Percentiles rank a stretch among this genome's conserved stretches.
Evolutionary conservation across 2,888 invertebrate genomes (phyloP).

Genomic region (Heteromurus nitidus): DNA sequence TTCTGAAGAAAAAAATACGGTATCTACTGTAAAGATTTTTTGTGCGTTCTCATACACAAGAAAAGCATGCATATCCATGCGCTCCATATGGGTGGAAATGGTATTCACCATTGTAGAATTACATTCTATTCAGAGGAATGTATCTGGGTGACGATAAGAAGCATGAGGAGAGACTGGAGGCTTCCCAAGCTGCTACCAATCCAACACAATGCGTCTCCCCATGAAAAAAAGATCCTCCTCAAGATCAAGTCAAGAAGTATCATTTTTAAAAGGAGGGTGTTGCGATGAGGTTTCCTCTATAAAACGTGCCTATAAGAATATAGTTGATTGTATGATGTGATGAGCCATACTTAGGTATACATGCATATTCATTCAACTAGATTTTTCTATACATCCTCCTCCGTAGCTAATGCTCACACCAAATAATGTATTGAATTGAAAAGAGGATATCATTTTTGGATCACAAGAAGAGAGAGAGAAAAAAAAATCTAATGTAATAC

Average conservation of each 20-base stretch:
- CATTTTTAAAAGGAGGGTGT: conserved; percentile 21
- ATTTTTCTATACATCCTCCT: not conserved
- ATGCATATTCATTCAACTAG: not conserved
- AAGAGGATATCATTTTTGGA: conserved; percentile 57
- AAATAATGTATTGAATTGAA: conserved; percentile 46
- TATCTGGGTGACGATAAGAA: conserved; percentile 37
- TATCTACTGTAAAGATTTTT: too few species aligned
- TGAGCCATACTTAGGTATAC: too few species aligned
- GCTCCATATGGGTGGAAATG: too few species aligned
- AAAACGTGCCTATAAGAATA: not conserved
- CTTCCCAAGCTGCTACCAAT: conserved; percentile 32
- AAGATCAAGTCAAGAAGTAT: conserved; percentile 47
- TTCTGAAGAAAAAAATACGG: too few species aligned
- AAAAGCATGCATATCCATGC: too few species aligned
- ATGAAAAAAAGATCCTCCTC: conserved; percentile 41
- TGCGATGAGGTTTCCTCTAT: not conserved
- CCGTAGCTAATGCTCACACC: not conserved
- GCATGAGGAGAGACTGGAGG: conserved; percentile 24
- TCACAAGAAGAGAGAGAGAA: conserved; percentile 44
- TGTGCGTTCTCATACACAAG: too few species aligned
- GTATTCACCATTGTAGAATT: conserved; percentile 4
- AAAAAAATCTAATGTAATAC: conserved; percentile 50
- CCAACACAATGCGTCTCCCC: conserved; percentile 34
- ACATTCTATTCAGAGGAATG: conserved; percentile 27
- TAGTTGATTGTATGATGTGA: too few species aligned